phyloP scores from a whole-genome alignment of 2,113 vertebrate species.

The Heloderma charlesbogerti region DNA sequence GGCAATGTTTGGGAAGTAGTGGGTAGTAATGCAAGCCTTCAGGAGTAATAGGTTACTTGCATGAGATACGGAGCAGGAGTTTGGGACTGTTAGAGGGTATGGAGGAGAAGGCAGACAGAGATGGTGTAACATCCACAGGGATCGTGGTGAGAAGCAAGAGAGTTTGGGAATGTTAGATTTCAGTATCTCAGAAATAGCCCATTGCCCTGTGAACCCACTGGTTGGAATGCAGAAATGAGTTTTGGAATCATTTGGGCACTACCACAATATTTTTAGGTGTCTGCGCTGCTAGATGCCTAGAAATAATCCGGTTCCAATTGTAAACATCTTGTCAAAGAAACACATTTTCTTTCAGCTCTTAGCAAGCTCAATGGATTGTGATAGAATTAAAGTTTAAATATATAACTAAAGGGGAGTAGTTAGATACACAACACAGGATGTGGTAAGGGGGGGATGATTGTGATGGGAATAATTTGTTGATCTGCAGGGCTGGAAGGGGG shows the following conservation, averaged over 20 bases:
- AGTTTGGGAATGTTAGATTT: background rate
- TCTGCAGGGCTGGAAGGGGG: background rate
- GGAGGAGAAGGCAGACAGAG: background rate
- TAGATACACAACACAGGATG: background rate
- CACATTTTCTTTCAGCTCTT: background rate
- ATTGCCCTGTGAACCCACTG: background rate
- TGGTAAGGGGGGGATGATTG: background rate
- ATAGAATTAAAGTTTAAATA: background rate
- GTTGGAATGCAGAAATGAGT: background rate
- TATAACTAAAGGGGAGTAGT: background rate
- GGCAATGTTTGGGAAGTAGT: background rate
- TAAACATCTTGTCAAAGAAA: background rate
- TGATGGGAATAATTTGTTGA: background rate
- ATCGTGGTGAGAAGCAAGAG: background rate
- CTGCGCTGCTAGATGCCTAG: background rate
- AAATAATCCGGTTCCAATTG: no score
- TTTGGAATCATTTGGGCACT: background rate
- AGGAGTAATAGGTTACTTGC: background rate
- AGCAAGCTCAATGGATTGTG: background rate
- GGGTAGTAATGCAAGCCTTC: background rate
- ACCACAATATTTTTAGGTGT: background rate
- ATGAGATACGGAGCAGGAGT: background rate
- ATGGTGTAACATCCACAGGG: background rate
- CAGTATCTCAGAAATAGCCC: background rate
- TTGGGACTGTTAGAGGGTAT: background rate